Percentiles rank a stretch among this genome's conserved stretches.
Conservation (phyloP, 2,888 invertebrate genomes). For the Melanophora roralis region DNA sequence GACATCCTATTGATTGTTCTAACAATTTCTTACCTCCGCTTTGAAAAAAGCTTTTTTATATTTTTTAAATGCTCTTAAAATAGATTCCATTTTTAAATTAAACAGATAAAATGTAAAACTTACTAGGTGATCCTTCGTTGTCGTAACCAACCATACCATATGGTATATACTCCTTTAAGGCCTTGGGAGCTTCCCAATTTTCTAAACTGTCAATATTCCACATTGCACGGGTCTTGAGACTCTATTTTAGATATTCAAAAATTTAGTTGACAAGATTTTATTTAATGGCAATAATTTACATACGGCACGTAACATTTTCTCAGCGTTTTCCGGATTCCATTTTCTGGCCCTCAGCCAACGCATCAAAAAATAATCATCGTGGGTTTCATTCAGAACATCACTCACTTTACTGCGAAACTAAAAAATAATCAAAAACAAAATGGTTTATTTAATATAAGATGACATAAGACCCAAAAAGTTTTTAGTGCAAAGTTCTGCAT, state of each 20-base stretch:
- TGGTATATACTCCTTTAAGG: conserved; percentile 84
- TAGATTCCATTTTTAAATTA: too few relatives aligned
- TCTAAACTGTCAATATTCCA: conserved; percentile 86
- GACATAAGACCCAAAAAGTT: too few relatives aligned
- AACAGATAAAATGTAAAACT: not conserved
- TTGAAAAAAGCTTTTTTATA: too few relatives aligned
- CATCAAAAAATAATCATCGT: conserved; percentile 87
- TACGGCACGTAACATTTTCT: conserved; percentile 93
- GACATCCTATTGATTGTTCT: too few relatives aligned
- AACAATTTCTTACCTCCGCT: too few relatives aligned
- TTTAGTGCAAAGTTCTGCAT: too few relatives aligned
- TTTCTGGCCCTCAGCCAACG: conserved; percentile 91
- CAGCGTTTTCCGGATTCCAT: conserved; percentile 91
- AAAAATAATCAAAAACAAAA: conserved; percentile 53
- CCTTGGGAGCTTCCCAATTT: conserved; percentile 85
- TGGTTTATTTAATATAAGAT: too few relatives aligned
- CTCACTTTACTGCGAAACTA: conserved; percentile 86
- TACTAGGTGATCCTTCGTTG: conserved; percentile 87
- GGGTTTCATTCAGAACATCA: conserved; percentile 80
- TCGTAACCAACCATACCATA: conserved; percentile 89
- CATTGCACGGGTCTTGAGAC: conserved; percentile 73
- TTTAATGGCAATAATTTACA: too few relatives aligned
- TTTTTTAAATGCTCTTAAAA: too few relatives aligned
- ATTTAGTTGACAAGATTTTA: not conserved
- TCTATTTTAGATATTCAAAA: conserved; percentile 59